Percentiles rank a stretch among this genome's conserved stretches.
Evolutionary conservation across 2,113 vertebrate species (phyloP).

Genomic region (Bubo bubo): DNA sequence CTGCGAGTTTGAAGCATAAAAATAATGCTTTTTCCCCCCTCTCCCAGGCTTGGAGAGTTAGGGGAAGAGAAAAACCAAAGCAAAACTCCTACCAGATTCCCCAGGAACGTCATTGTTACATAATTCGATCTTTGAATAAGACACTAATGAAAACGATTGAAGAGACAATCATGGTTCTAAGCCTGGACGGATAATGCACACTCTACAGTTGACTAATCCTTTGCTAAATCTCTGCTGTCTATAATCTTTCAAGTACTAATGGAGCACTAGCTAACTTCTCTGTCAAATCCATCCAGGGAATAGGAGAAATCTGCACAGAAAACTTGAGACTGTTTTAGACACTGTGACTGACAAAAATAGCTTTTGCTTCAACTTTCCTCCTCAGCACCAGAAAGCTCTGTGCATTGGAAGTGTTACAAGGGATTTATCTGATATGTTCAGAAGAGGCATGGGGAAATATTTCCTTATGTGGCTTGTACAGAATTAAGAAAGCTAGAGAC

Average conservation of each 20-base stretch:
- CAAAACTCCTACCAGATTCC: constrained; percentile 67
- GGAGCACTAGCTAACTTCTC: constrained; percentile 71
- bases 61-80: background rate
- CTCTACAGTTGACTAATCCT: constrained; percentile 79
- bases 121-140: constrained; percentile 86
- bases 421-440: background rate
- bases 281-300: constrained; percentile 39
- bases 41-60: background rate
- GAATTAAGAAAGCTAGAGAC: background rate
- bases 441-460: background rate
- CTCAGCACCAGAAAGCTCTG: background rate
- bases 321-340: constrained; percentile 3
- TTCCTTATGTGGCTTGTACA: background rate
- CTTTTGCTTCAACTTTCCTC: background rate
- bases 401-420: background rate
- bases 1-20: background rate
- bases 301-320: constrained; percentile 50
- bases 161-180: constrained; percentile 84
- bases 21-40: background rate
- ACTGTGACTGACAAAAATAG: background rate
- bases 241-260: constrained; percentile 79
- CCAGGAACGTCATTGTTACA: constrained; percentile 79
- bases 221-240: constrained; percentile 77
- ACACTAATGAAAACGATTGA: constrained; percentile 86
- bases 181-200: constrained; percentile 70